Base-by-base conservation (phyloP, 2,888 invertebrate species). In the Cosmia pyralina region DNA sequence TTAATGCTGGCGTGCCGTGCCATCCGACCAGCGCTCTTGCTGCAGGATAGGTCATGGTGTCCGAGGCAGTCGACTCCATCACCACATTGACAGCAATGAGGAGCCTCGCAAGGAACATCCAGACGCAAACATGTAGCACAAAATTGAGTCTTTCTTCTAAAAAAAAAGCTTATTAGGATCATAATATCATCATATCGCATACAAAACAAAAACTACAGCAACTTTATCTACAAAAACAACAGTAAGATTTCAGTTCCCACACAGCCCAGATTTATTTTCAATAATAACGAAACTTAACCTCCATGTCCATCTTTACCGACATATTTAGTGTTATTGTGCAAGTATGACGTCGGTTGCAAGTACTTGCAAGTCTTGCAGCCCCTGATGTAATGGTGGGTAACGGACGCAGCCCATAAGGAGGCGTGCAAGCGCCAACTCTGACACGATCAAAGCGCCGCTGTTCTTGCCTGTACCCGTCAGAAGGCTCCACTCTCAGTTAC, bases 361-460 rank as follows among this genome's bases (percentile, higher is more conserved):
- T 64, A 64, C 53, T 53, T 53, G 64, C 64, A 68, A 73, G 58
- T 84, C 52, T 44, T 70, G 62, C 76, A 81, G 75, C 62, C 65
- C 62, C 44, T 58, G 72, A 60, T 64, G 82, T 84, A 69, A 81
- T 69, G 63, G 69, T 81, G 41, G 60, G 65, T 82, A 82, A 82
- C 77, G 82, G 82, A 73, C 72, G 76, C 74, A 74, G 52, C 34
- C 60, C 72, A 63, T 77, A 77, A 79, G 85, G 78, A 87, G 88
- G 85, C 88, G 88, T 86, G 85, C 87, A 86, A 86, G 90, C 88
- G 89, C 90, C 88, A 87, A 89, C 87, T 87, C 83, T 85, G 88
- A 89, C 90, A 85, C 89, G 89, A 90, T 92, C 92, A 93, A 93
- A 93, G 92, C 79, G 86, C 90, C 90, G 90, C 90, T 79, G 82